Conservation (phyloP, 2,113 vertebrate species). For the Numenius arquata region DNA sequence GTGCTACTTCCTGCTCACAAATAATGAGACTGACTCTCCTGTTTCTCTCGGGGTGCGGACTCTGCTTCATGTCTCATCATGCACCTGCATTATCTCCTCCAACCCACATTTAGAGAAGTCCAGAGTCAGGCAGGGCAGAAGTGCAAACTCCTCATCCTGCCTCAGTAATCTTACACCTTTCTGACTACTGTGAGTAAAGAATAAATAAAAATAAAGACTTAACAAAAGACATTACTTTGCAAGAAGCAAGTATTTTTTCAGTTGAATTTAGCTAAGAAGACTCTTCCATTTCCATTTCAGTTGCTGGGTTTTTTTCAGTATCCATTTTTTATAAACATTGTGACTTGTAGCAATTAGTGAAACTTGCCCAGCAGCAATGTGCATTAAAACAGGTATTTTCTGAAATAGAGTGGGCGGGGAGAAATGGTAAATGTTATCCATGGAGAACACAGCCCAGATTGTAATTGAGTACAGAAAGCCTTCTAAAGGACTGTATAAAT, state of each 20-base stretch:
- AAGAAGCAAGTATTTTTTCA: not conserved
- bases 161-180: not conserved
- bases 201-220: not conserved
- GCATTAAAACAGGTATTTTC: constrained; percentile 2
- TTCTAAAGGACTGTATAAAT: not conserved
- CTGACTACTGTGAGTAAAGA: not conserved
- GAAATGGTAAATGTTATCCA: not conserved
- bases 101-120: not conserved
- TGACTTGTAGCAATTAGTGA: not conserved
- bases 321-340: not conserved
- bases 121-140: not conserved
- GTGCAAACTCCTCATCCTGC: not conserved
- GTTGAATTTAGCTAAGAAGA: not conserved
- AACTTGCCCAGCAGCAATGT: not conserved
- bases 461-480: constrained; percentile 6
- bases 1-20: not conserved
- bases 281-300: not conserved
- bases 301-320: not conserved
- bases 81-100: not conserved
- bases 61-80: not conserved
- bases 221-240: not conserved
- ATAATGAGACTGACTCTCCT: not conserved
- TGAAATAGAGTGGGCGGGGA: not conserved
- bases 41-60: not conserved
- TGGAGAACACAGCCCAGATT: not conserved